These are phyloP conservation scores for Cinclus mexicanus DNA, from an alignment of 2,113 vertebrate genomes.

Conservation along the genomic window DNA sequence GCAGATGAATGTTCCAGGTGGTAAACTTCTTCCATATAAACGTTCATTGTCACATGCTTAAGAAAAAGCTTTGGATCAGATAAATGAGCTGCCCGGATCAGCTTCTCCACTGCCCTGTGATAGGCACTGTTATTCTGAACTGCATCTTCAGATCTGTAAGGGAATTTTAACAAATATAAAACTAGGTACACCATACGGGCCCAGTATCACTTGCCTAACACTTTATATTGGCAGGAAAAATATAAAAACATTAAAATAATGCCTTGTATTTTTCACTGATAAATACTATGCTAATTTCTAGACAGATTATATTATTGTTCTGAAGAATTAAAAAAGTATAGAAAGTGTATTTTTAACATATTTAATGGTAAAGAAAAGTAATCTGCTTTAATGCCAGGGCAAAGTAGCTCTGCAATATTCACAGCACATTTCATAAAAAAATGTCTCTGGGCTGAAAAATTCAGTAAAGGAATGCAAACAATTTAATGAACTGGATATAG, in stretches of 20 bases:
- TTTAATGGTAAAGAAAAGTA: neutral
- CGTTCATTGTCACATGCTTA: conserved; percentile 81
- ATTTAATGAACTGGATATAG: neutral
- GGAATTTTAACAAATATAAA: conserved; percentile 41
- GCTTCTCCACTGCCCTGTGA: conserved; percentile 77
- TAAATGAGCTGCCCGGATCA: conserved; percentile 81
- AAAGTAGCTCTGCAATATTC: neutral
- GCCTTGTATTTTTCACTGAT: neutral
- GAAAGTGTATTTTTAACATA: neutral
- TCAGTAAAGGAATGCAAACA: neutral
- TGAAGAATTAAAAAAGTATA: neutral
- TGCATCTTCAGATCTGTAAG: conserved; percentile 77
- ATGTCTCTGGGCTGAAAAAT: neutral
- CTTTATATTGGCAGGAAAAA: neutral
- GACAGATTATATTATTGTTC: neutral
- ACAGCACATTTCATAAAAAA: neutral
- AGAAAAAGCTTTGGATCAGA: conserved; percentile 87
- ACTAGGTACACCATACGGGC: neutral
- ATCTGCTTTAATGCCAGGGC: neutral
- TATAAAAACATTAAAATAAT: neutral
- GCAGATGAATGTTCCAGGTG: conserved; percentile 80
- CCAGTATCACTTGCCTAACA: neutral
- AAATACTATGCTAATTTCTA: neutral
- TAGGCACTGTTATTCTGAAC: conserved; percentile 75
- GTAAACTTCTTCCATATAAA: conserved; percentile 87